Base-by-base conservation (phyloP, 2,888 invertebrate species). In the Serrognathus titanus region DNA sequence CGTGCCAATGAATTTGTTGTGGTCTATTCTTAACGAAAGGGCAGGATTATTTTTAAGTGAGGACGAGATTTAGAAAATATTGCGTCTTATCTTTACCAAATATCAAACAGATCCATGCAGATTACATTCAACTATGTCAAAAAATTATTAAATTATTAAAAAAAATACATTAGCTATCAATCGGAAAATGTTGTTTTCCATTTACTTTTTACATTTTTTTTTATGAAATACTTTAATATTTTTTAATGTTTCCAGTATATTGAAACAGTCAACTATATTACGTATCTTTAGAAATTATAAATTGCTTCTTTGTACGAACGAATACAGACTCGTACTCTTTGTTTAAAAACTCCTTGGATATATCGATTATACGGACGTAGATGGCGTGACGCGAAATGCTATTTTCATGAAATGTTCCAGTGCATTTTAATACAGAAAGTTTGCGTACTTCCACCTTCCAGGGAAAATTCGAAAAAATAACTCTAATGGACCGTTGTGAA, bases 281-380 rank as follows among this genome's bases (percentile, higher is more conserved):
- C 24, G 24, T 6, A 5, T 1, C 6, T 31, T 31, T 7, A 2
- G 24, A 24, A 24, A 24, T 16, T 24, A 24, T 24, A 24, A 24
- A 24, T 24, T 31, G 24, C 24, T 31, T 16, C 16, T 16, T 31
- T 31, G 24, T 7, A 31, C 24, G 24, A 31, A 6, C 24, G 6
- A 31, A 31, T 3, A 31, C 24, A 31, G 7, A 31, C 24, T 31
- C 24, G 24, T 31, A 5, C 24, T 31, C 24, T 31, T 31, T 31
- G 24, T 31, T n/a, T 31, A 31, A 57, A 51, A 60, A 58, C 69
- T 67, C 73, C 73, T 73, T 71, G 71, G 73, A 65, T 69, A 74
- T 72, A 75, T 75, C 63, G 74, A 74, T 74, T 71, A 72, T 68
- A 71, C 70, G 61, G 64, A 62, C 58, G 58, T 55, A 67, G 65